Evolutionary conservation across 2,888 invertebrate species (phyloP), one percentile per base, ranked within the genome.

Genomic region (Lumbricus terrestris): DNA sequence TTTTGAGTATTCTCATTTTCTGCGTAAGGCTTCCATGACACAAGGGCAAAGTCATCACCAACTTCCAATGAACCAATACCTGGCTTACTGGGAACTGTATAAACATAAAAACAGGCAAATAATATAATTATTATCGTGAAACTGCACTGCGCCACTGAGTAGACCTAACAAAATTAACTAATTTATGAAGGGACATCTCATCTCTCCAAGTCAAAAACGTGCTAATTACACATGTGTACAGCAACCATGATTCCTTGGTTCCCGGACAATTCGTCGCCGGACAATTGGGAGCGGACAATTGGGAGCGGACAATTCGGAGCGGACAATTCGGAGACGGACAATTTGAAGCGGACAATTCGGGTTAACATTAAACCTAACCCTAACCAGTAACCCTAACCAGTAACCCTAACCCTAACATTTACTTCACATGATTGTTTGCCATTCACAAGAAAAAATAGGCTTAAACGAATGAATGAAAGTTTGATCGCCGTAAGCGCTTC

Each of bases 1-100:
- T 89, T 89, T 37, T n/a, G 20, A 54, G 37, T n/a, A 89, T 89
- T 69, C 35, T 89, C 89, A 33, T 69, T 47, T 33, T 89, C 89
- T 33, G 89, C 23, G 8, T 38, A 54, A 69, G 89, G 69, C 16
- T 54, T 47, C 37, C 37, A 54, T 35, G 89, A 54, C 23, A 89
- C 89, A 37, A 54, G 18, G 20, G 82, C 82, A 89, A 54, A 69
- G 69, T 69, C 69, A 6, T 89, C 54, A 33, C 89, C 89, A 89
- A 35, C 89, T 37, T 69, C 34, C 37, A 89, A 33, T 29, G n/a
- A 29, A 82, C 54, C 89, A 89, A 89, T 54, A 13, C 89, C 89
- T 37, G 89, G 89, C 15, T 47, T 69, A 35, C n/a, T 69, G 13
- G 89, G 89, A 89, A 47, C 89, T 89, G 69, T 6, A 69, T n/a